Conservation (phyloP, 2,113 vertebrate genomes). For the Potamarius usumacintae region DNA sequence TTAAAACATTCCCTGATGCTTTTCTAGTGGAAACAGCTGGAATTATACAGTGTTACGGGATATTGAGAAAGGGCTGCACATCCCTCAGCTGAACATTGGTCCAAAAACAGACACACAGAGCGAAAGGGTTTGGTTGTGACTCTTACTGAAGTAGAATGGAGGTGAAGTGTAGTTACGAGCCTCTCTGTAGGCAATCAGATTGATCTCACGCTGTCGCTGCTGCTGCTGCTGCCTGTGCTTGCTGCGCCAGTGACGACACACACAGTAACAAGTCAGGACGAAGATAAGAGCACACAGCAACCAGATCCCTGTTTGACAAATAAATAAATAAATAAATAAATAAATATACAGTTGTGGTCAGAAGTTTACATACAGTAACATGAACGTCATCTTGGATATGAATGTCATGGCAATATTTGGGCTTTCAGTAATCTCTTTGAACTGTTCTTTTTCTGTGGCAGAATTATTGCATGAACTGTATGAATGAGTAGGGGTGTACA, state of each 20-base stretch:
- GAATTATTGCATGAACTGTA: too few relatives aligned
- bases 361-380: too few relatives aligned
- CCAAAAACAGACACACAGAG: not conserved
- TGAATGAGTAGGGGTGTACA: too few relatives aligned
- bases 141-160: conserved; percentile 96
- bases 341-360: too few relatives aligned
- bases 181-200: conserved; percentile 96
- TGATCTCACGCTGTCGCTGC: conserved; percentile 96
- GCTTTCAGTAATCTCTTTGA: too few relatives aligned
- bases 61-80: not conserved
- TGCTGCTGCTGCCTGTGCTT: conserved; percentile 96
- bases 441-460: too few relatives aligned
- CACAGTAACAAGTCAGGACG: conserved; percentile 93
- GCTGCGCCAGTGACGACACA: conserved; percentile 92
- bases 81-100: not conserved
- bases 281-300: conserved; percentile 96
- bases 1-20: conserved; percentile 19
- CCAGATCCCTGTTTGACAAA: conserved; percentile 87
- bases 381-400: too few relatives aligned
- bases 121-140: not conserved
- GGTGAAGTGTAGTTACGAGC: conserved; percentile 90
- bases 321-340: not conserved
- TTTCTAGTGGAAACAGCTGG: conserved; percentile 1
- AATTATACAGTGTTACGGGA: not conserved
- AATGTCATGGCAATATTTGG: too few relatives aligned